Percentiles rank a stretch among this genome's conserved stretches.
These are phyloP conservation scores for Promerops cafer DNA, from an alignment of 2,113 vertebrate genomes.

Conservation along the genomic window DNA sequence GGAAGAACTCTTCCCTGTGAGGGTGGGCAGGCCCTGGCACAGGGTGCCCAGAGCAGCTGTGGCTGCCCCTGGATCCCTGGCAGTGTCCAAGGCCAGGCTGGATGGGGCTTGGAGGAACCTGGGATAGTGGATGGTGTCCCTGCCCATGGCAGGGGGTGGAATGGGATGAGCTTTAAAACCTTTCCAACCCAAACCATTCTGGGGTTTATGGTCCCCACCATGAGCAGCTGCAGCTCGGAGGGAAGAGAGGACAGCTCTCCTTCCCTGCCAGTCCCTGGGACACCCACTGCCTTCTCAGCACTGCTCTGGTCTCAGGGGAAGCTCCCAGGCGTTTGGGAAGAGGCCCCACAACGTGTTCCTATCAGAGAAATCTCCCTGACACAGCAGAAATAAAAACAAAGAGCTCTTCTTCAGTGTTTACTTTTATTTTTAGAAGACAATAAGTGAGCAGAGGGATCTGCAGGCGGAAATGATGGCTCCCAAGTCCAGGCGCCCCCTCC, in stretches of 20 bases:
- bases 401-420: slow-evolving; percentile 6
- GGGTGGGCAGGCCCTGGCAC: background rate
- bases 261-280: too few relatives aligned
- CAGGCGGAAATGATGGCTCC: slow-evolving; percentile 19
- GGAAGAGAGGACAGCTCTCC: background rate
- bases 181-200: background rate
- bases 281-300: background rate
- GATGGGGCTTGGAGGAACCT: background rate
- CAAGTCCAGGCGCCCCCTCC: background rate
- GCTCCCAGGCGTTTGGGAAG: background rate
- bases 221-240: background rate
- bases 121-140: rapidly evolving
- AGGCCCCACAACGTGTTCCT: background rate
- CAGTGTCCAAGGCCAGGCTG: rapidly evolving
- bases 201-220: background rate
- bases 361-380: background rate
- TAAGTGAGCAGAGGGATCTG: background rate
- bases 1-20: rapidly evolving
- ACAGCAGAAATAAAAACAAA: background rate
- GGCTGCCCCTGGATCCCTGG: background rate
- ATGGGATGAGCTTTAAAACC: background rate
- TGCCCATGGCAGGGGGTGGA: background rate
- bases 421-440: slow-evolving; percentile 44
- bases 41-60: background rate
- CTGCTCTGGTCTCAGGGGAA: background rate